phyloP scores from a whole-genome alignment of 2,113 vertebrate species.

The Oriolus oriolus region DNA sequence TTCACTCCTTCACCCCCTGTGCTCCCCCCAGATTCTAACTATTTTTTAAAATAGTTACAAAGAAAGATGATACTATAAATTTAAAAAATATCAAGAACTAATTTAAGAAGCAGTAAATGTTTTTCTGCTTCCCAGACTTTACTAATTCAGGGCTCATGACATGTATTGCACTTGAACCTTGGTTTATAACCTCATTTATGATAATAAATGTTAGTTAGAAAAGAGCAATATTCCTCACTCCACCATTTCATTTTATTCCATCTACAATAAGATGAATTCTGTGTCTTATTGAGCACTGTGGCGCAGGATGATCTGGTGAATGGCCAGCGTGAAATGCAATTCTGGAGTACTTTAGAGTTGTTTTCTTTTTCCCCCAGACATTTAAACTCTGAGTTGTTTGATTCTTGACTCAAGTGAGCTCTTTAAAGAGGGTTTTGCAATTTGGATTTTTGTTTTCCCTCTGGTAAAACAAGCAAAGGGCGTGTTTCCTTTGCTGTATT shows the following conservation, averaged over 20 bases:
- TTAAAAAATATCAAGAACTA: not conserved
- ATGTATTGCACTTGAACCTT: not conserved
- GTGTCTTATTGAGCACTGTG: not conserved
- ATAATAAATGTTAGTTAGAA: not conserved
- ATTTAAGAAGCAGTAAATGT: not conserved
- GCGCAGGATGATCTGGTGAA: not conserved
- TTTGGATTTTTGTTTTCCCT: not conserved
- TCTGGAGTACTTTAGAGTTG: not conserved
- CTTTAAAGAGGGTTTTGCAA: not conserved
- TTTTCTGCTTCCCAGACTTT: not conserved
- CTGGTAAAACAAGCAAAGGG: not conserved
- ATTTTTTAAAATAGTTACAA: not conserved
- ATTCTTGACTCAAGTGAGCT: not conserved
- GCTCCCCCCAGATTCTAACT: rapidly evolving
- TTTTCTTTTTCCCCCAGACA: not conserved
- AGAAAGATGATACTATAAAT: not conserved
- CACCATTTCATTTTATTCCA: not conserved
- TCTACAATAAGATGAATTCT: not conserved
- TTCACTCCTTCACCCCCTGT: not conserved
- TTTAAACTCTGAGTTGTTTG: not conserved
- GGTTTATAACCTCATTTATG: not conserved
- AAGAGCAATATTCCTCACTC: not conserved
- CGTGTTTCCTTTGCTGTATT: not conserved
- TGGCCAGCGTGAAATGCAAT: rapidly evolving
- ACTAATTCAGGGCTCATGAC: not conserved